phyloP scores from a whole-genome alignment of 2,113 vertebrate genomes.

The Chlorodrepanis virens region DNA sequence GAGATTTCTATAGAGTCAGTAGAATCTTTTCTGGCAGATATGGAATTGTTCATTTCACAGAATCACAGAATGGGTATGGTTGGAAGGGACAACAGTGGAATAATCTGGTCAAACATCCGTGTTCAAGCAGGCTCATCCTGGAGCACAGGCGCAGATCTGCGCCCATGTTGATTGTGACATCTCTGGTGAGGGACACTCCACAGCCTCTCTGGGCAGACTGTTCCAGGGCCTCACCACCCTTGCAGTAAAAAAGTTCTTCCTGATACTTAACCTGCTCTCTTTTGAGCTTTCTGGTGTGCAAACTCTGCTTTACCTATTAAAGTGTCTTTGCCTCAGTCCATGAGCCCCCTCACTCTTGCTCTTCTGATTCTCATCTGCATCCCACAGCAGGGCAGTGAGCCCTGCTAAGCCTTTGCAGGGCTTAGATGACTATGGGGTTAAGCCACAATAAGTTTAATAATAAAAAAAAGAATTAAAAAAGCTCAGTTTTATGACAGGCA shows the following conservation, averaged over 20 bases:
- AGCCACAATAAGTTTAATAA: not conserved
- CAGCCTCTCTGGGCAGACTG: not conserved
- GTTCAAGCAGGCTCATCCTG: not conserved
- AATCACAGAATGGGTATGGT: too few species aligned
- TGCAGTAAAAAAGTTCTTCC: not conserved
- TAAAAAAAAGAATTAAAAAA: not conserved
- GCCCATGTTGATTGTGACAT: not conserved
- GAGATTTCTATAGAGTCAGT: not conserved
- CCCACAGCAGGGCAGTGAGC: rapidly evolving
- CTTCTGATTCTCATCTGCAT: not conserved
- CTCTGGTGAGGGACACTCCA: not conserved
- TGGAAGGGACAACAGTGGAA: not conserved
- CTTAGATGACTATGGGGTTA: not conserved
- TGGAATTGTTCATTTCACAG: not conserved
- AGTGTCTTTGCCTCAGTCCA: not conserved
- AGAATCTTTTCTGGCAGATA: not conserved
- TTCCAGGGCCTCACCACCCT: not conserved
- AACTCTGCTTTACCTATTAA: not conserved
- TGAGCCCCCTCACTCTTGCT: not conserved
- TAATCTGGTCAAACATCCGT: not conserved
- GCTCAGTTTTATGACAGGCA: not conserved
- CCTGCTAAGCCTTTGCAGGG: not conserved
- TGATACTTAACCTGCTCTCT: not conserved
- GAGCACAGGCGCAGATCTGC: not conserved
- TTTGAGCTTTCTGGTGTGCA: rapidly evolving